Evolutionary conservation across 92 coral and sea anemone species (phyloP).

Genomic region (Umimayanthus chanpuru): DNA sequence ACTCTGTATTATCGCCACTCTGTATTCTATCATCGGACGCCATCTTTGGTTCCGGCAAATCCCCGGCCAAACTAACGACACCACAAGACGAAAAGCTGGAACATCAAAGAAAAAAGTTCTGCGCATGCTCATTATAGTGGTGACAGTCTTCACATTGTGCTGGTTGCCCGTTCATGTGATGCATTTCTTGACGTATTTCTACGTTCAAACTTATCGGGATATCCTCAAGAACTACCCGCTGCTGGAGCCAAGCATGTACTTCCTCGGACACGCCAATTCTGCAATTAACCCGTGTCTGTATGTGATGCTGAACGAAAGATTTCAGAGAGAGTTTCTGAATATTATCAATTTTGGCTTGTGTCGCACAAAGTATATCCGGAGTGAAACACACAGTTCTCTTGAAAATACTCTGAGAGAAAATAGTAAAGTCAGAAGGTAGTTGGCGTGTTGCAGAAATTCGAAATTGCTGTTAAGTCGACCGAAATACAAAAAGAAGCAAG

Average conservation of each 20-base stretch:
- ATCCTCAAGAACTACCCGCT: slow-evolving; percentile 1
- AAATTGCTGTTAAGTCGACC: background rate
- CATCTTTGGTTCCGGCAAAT: slow-evolving; percentile 77
- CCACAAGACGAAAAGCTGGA: slow-evolving; percentile 60
- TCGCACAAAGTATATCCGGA: background rate
- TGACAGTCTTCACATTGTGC: slow-evolving; percentile 73
- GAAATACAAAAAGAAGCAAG: background rate
- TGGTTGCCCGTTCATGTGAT: slow-evolving; percentile 84
- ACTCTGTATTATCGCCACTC: slow-evolving; percentile 57
- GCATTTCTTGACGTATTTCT: slow-evolving; percentile 62
- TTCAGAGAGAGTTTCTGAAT: slow-evolving; percentile 72
- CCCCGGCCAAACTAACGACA: slow-evolving; percentile 74
- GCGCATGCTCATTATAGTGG: slow-evolving; percentile 86
- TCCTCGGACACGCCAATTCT: slow-evolving; percentile 81
- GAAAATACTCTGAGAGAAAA: background rate
- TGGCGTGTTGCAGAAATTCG: background rate
- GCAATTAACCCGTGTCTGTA: slow-evolving; percentile 85
- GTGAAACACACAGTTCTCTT: background rate
- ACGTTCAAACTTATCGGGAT: slow-evolving; percentile 34
- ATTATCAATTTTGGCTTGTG: slow-evolving; percentile 45
- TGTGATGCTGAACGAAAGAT: slow-evolving; percentile 70
- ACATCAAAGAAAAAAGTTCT: slow-evolving; percentile 77
- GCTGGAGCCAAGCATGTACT: slow-evolving; percentile 61
- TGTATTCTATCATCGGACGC: slow-evolving; percentile 73
- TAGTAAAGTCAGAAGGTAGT: background rate